Evolutionary conservation across 2,888 invertebrate genomes (phyloP).

Genomic region (Brachylomia viminalis): DNA sequence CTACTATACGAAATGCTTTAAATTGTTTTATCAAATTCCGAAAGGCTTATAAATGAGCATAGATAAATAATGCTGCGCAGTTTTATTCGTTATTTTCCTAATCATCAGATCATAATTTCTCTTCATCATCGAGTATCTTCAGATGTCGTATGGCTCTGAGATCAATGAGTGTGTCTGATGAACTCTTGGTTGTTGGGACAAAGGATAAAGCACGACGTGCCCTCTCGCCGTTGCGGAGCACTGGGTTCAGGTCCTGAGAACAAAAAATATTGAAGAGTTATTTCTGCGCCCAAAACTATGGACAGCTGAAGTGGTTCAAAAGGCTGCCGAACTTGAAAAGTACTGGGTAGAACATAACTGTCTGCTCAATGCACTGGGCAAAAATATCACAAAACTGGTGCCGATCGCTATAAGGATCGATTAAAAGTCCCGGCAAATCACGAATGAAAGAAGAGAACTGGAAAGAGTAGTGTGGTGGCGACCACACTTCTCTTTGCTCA

Average conservation of each 20-base stretch:
- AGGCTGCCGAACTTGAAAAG: not conserved
- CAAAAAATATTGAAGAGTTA: not conserved
- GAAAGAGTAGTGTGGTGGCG: not conserved
- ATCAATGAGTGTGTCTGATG: slow-evolving; percentile 88
- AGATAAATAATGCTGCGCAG: slow-evolving; percentile 30
- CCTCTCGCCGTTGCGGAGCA: slow-evolving; percentile 90
- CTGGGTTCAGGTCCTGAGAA: slow-evolving; percentile 88
- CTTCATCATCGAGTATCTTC: slow-evolving; percentile 82
- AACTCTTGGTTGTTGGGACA: slow-evolving; percentile 92
- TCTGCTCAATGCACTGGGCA: not conserved
- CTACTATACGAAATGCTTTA: not conserved
- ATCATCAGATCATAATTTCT: slow-evolving; percentile 74
- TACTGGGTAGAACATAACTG: no score
- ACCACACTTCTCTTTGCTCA: not conserved
- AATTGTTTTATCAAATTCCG: not conserved
- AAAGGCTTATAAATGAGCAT: slow-evolving; percentile 23
- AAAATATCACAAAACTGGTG: not conserved
- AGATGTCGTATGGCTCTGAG: slow-evolving; percentile 85
- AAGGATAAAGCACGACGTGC: slow-evolving; percentile 93
- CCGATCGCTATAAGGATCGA: not conserved
- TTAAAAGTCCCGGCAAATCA: not conserved
- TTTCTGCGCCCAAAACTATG: not conserved
- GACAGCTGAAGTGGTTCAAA: not conserved
- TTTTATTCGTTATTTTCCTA: slow-evolving; percentile 13
- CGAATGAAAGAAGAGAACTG: not conserved